phyloP scores from a whole-genome alignment of 2,113 vertebrate genomes.

The Phylloscopus trochilus region DNA sequence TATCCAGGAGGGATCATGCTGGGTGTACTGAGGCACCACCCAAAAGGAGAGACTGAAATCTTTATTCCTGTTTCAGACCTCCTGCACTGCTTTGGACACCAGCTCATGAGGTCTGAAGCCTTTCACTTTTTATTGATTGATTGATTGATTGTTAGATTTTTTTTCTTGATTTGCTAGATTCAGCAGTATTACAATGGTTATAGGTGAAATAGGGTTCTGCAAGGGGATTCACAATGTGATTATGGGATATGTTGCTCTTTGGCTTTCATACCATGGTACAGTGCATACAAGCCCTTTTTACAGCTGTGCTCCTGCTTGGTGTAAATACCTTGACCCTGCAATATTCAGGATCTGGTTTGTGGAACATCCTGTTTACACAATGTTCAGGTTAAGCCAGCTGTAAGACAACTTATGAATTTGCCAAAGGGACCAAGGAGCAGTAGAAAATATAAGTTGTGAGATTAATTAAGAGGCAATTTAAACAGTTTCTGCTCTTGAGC shows the following conservation, averaged over 20 bases:
- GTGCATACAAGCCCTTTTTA: background rate
- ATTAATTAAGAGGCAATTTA: background rate
- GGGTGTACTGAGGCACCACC: fast-evolving
- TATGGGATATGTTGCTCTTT: background rate
- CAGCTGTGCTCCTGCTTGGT: background rate
- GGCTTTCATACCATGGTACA: fast-evolving
- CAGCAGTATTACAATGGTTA: background rate
- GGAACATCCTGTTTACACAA: background rate
- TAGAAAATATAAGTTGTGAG: background rate
- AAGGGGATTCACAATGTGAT: background rate
- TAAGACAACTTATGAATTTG: background rate
- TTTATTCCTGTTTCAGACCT: background rate
- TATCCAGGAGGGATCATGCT: background rate
- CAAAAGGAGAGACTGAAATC: background rate
- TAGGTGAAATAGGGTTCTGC: background rate
- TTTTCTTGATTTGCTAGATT: background rate
- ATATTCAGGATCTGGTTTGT: background rate
- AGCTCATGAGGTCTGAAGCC: background rate
- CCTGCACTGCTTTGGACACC: too few relatives aligned
- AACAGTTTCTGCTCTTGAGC: background rate
- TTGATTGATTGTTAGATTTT: background rate
- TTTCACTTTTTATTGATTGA: background rate
- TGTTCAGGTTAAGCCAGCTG: background rate
- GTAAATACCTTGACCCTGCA: background rate
- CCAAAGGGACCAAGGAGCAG: background rate